These are phyloP conservation scores for Heliconius congener DNA, from an alignment of 1,140 invertebrate species.

Conservation along the genomic window DNA sequence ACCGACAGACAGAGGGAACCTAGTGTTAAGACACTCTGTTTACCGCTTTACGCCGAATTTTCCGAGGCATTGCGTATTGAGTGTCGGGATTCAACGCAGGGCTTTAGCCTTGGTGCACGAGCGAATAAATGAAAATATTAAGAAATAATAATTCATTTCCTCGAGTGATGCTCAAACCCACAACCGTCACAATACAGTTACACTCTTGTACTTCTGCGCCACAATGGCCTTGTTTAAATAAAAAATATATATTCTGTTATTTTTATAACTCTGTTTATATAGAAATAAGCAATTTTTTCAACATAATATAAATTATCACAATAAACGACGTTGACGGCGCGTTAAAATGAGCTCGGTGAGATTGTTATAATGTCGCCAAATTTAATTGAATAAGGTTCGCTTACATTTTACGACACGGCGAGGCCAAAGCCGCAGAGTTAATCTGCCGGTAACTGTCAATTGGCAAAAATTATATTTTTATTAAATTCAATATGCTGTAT, in stretches of 20 bases:
- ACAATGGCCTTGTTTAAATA: not conserved
- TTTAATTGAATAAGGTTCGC: slow-evolving; percentile 79
- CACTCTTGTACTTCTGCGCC: too few relatives aligned
- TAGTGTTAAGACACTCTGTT: too few relatives aligned
- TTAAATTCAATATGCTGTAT: slow-evolving; percentile 36
- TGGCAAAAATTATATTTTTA: slow-evolving; percentile 75
- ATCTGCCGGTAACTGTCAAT: slow-evolving; percentile 75
- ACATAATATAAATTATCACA: slow-evolving; percentile 48
- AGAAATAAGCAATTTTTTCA: slow-evolving; percentile 17
- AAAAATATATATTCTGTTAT: not conserved
- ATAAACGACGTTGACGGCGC: slow-evolving; percentile 58
- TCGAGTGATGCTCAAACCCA: too few relatives aligned
- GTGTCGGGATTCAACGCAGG: too few relatives aligned
- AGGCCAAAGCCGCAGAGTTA: slow-evolving; percentile 70
- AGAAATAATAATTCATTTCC: too few relatives aligned
- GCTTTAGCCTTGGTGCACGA: too few relatives aligned
- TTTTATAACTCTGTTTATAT: slow-evolving; percentile 3
- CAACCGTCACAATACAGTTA: too few relatives aligned
- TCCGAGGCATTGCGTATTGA: too few relatives aligned
- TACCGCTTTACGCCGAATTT: too few relatives aligned
- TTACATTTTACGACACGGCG: slow-evolving; percentile 73
- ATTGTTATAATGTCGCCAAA: slow-evolving; percentile 77
- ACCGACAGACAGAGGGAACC: too few relatives aligned
- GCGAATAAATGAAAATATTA: too few relatives aligned
- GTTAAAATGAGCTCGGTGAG: slow-evolving; percentile 67